Percentiles rank a stretch among this genome's conserved stretches.
Conservation (phyloP, 1,140 invertebrate genomes). For the Drosophila tristis region DNA sequence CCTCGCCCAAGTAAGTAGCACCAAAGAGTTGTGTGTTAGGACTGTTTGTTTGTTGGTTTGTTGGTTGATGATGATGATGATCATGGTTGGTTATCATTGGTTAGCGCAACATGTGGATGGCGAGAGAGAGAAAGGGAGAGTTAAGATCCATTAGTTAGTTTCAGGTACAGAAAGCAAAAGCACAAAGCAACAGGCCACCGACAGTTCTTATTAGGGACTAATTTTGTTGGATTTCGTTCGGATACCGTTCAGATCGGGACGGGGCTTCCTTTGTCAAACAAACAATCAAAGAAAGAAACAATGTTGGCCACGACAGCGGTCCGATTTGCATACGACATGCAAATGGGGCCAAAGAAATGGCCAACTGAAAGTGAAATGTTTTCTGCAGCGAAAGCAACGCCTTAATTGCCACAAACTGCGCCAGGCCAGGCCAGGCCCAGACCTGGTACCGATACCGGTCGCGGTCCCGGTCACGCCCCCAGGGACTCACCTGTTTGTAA, state of each 20-base stretch:
- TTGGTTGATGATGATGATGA: conserved; percentile 44
- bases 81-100: conserved; percentile 49
- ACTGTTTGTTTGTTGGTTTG: conserved; percentile 40
- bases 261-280: conserved; percentile 29
- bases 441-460: background rate
- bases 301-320: background rate
- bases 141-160: conserved; percentile 10
- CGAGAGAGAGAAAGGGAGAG: conserved; percentile 31
- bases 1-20: conserved; percentile 78
- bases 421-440: conserved; percentile 21
- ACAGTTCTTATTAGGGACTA: background rate
- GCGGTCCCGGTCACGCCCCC: background rate
- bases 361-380: conserved; percentile 76
- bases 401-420: conserved; percentile 63
- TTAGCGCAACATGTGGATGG: conserved; percentile 59
- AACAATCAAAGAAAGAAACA: conserved; percentile 35
- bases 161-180: conserved; percentile 20
- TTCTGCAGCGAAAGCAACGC: conserved; percentile 64
- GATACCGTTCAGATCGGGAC: conserved; percentile 18
- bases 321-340: conserved; percentile 78
- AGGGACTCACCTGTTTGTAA: conserved; percentile 77
- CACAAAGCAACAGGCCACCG: conserved; percentile 49
- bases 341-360: conserved; percentile 69
- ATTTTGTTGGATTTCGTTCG: too few species aligned
- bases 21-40: conserved; percentile 84